These are phyloP conservation scores for Brachypteracias leptosomus DNA, from an alignment of 2,113 vertebrate species.

Conservation along the genomic window DNA sequence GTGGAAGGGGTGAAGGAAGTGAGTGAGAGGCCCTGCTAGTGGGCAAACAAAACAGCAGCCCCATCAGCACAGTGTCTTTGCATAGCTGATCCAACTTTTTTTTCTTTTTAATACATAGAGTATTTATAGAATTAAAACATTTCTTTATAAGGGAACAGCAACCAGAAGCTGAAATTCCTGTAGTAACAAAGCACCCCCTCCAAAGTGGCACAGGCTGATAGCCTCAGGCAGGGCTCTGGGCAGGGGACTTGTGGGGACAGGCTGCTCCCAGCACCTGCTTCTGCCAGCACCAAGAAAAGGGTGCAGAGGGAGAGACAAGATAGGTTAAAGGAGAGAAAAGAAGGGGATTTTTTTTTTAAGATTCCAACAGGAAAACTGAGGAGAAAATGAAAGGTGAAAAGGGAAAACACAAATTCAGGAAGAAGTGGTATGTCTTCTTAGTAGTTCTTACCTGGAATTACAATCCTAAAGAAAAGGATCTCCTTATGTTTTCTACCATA, in stretches of 20 bases:
- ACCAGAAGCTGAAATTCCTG: conserved; percentile 21
- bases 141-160: conserved; percentile 40
- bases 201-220: background rate
- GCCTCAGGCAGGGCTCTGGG: background rate
- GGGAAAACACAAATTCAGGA: background rate
- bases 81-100: background rate
- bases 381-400: background rate
- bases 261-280: background rate
- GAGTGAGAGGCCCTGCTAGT: background rate
- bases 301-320: background rate
- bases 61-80: background rate
- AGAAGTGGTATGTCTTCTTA: background rate
- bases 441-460: background rate
- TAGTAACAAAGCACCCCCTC: background rate
- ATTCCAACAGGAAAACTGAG: background rate
- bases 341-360: background rate
- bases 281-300: background rate
- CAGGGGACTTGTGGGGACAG: background rate
- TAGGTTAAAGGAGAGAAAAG: background rate
- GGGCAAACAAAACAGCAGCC: background rate
- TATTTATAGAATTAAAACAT: conserved; percentile 51
- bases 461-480: background rate
- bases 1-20: conserved; percentile 47
- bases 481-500: background rate
- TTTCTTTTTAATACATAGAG: conserved; percentile 23